Base-by-base conservation (phyloP, 1,140 invertebrate genomes). In the Archivesica marissinica region DNA sequence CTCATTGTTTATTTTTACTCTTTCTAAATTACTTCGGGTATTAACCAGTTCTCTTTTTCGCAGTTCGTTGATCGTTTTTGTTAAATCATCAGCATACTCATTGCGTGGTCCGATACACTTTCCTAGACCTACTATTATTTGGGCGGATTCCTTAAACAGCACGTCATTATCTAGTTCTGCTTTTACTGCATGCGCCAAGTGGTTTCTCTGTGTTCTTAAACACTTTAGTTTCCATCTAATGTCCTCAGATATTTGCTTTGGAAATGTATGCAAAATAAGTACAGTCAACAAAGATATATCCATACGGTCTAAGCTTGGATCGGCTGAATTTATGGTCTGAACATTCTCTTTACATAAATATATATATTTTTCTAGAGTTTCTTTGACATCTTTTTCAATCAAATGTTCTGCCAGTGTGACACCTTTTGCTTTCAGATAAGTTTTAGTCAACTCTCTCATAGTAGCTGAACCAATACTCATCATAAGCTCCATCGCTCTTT, bases 1-100 rank as follows among this genome's bases (percentile, higher is more conserved):
- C 25, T 76, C 74, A 25, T 54, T 54, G 35, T 59, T 76, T 0
- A 76, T 23, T 35, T 38, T 38, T 28, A 76, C 38, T 39, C n/a
- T 52, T 30, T 76, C 74, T 38, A 76, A 35, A 23, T 76, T 76
- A 17, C 47, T 28, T 11, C 28, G n/a, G 23, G 11, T 76, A 30
- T 39, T 15, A 0, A 76, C 52, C 23, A 54, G 4, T 38, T 76
- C 74, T 59, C 17, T 35, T 3, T 38, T 20, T 38, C 35, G 20
- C 23, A 76, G 20, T 33, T 52, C 50, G 23, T 54, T 33, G 0
- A 76, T 76, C 23, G 3, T 7, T 20, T 33, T 28, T 13, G 33
- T 30, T 25, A 75, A 20, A 9, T 47, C 28, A 13, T 52, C 3
- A 33, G 41, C 28, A 72, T 72, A 41, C 33, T 30, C n/a, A 1